Evolutionary conservation across 2,113 vertebrate genomes (phyloP).

Genomic region (Cebus imitator): DNA sequence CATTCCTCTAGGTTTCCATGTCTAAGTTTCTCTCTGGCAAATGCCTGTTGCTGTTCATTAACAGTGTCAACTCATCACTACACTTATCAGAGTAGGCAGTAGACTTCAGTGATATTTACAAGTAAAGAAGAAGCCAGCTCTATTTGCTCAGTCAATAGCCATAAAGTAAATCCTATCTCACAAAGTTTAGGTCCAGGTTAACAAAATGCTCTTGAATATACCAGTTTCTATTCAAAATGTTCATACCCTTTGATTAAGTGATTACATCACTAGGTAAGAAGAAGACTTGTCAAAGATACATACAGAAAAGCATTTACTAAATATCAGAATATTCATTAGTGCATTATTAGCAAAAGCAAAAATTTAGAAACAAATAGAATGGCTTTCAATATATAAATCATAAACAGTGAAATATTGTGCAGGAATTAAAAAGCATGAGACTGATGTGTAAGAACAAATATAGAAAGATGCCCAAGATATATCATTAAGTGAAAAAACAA

Average conservation of each 20-base stretch:
- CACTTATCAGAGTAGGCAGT: rapidly evolving
- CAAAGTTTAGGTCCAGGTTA: background rate
- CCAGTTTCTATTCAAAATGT: background rate
- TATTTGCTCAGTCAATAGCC: background rate
- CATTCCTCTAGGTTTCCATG: background rate
- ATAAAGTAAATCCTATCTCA: background rate
- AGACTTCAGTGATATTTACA: background rate
- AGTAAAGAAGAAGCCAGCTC: background rate
- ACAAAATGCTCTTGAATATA: background rate
- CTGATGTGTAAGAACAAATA: background rate
- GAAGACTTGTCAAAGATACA: background rate
- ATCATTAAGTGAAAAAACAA: background rate
- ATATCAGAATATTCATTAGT: background rate
- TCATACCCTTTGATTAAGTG: background rate
- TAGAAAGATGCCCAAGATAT: background rate
- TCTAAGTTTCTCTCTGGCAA: background rate
- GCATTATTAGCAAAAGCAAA: background rate
- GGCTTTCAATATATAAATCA: background rate
- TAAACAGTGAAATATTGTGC: background rate
- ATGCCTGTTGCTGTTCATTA: background rate
- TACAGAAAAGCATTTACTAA: background rate
- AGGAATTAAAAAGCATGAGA: background rate
- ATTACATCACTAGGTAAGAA: background rate
- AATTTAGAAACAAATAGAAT: background rate
- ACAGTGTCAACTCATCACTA: background rate